phyloP scores from a whole-genome alignment of 2,113 vertebrate genomes.

The Halichoeres trimaculatus region DNA sequence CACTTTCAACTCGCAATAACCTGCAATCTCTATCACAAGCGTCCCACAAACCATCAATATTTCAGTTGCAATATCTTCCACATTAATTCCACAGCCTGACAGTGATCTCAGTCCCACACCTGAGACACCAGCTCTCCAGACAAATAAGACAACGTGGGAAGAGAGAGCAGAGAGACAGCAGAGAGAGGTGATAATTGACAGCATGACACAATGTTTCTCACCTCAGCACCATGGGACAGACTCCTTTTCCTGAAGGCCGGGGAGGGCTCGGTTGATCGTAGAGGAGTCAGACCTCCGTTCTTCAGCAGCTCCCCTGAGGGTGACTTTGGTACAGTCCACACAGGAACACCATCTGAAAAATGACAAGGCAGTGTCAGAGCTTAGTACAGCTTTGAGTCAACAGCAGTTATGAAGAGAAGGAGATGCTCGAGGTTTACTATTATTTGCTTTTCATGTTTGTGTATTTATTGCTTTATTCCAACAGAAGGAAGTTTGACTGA shows the following conservation, averaged over 20 bases:
- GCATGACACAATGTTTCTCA: slow-evolving; percentile 70
- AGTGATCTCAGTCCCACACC: background rate
- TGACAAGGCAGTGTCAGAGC: slow-evolving; percentile 51
- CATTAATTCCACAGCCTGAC: background rate
- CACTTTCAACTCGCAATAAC: too few relatives aligned
- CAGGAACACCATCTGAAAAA: slow-evolving; percentile 90
- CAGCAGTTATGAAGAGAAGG: background rate
- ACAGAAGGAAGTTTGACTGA: slow-evolving; percentile 15
- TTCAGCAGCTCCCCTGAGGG: slow-evolving; percentile 89
- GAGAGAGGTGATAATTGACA: background rate
- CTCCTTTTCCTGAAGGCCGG: slow-evolving; percentile 81
- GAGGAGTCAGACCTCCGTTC: slow-evolving; percentile 88
- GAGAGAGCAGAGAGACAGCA: background rate
- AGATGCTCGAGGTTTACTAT: background rate
- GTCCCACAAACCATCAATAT: too few relatives aligned
- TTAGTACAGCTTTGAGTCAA: background rate
- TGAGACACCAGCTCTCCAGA: background rate
- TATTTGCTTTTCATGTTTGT: background rate
- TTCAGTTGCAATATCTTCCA: too few relatives aligned
- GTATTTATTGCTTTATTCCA: background rate
- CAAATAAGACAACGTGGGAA: background rate
- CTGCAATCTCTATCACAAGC: too few relatives aligned
- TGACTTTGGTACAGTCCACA: slow-evolving; percentile 92
- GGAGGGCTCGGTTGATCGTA: slow-evolving; percentile 86
- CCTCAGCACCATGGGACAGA: slow-evolving; percentile 84